Conservation (phyloP, 30 jellyfish, hydroid and myxozoan genomes). For the Aurelia sp. region DNA sequence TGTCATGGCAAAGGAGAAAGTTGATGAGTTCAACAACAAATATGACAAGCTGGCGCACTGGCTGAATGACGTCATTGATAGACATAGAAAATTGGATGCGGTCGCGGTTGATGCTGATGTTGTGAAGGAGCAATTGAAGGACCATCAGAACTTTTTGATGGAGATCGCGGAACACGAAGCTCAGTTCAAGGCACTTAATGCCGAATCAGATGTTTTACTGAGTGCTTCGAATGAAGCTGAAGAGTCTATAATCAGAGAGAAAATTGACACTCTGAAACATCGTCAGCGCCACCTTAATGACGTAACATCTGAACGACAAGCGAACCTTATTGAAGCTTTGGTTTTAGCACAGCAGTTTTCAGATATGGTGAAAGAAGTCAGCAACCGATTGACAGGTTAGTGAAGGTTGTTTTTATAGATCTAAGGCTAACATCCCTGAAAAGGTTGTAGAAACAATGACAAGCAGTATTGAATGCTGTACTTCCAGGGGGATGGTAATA, state of each 20-base stretch:
- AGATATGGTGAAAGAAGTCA: constrained; percentile 77
- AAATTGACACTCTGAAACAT: constrained; percentile 66
- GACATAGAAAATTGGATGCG: constrained; percentile 71
- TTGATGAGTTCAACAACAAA: constrained; percentile 67
- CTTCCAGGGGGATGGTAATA: too few relatives aligned
- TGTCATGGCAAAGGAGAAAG: constrained; percentile 93
- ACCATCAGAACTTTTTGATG: constrained; percentile 69
- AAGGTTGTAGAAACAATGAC: too few relatives aligned
- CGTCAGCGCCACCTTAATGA: constrained; percentile 58
- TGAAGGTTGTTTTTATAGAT: neutral
- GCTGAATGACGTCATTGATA: constrained; percentile 68
- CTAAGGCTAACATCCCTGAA: too few relatives aligned
- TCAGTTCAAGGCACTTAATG: constrained; percentile 67
- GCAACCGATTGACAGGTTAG: constrained; percentile 32
- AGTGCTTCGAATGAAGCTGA: constrained; percentile 92
- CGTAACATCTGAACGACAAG: constrained; percentile 74
- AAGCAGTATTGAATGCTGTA: too few relatives aligned
- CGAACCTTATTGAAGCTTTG: constrained; percentile 88
- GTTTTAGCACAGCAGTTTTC: constrained; percentile 89
- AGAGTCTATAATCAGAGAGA: constrained; percentile 80
- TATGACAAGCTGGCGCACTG: constrained; percentile 65
- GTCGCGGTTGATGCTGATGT: constrained; percentile 92
- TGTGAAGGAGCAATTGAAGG: constrained; percentile 79
- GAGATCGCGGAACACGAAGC: constrained; percentile 83
- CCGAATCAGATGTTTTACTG: constrained; percentile 69